Conservation (phyloP, 2,797 vertebrate species). For the Anolis apletophallus region DNA sequence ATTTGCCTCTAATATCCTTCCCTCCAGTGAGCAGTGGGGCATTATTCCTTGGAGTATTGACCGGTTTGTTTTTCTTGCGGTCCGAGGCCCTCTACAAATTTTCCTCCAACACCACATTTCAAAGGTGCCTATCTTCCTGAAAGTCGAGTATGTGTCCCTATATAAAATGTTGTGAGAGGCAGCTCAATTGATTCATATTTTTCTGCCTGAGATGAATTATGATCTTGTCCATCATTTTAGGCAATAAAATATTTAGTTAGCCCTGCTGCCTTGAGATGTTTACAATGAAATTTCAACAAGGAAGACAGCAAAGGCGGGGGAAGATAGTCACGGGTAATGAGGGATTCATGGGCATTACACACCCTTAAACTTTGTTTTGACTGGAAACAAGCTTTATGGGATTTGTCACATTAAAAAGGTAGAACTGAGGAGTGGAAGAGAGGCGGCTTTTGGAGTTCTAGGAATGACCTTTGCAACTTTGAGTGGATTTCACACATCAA, state of each 20-base stretch:
- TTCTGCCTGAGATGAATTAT: no score
- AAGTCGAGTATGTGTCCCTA: neutral
- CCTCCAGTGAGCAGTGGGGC: no score
- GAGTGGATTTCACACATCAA: no score
- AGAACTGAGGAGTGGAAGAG: neutral
- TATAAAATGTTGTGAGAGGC: neutral
- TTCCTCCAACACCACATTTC: no score
- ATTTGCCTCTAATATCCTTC: no score
- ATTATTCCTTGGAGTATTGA: no score
- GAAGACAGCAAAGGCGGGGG: neutral
- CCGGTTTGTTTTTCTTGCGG: no score
- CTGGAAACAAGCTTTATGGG: neutral
- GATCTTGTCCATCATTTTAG: no score
- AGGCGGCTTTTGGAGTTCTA: neutral
- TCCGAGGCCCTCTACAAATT: no score
- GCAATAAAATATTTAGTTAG: neutral
- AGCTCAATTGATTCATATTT: no score
- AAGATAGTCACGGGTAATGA: neutral
- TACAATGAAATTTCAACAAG: neutral
- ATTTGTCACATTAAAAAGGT: neutral
- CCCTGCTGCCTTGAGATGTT: neutral
- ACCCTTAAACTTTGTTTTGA: neutral
- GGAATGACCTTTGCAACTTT: neutral
- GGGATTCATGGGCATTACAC: neutral
- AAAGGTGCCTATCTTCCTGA: neutral